Evolutionary conservation across 2,113 vertebrate species (phyloP).

Genomic region (Uria aalge): DNA sequence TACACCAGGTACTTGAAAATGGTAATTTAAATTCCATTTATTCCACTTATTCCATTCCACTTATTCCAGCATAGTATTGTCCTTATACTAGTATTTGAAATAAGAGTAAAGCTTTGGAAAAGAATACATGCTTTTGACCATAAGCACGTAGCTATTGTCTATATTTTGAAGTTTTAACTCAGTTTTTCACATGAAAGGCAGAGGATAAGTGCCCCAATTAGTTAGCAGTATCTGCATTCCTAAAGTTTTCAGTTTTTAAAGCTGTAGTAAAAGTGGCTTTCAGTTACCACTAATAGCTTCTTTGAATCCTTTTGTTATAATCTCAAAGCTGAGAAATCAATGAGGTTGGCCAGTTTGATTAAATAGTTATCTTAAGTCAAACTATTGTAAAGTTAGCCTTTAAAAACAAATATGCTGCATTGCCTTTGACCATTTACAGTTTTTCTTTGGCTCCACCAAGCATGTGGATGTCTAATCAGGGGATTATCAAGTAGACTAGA

Average conservation of each 20-base stretch:
- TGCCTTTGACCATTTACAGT: conserved; percentile 63
- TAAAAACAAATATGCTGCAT: conserved; percentile 64
- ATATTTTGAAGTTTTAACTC: conserved; percentile 3
- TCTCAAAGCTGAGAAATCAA: conserved; percentile 69
- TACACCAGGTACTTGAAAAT: not conserved
- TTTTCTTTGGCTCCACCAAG: conserved; percentile 68
- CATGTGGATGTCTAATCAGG: conserved; percentile 72
- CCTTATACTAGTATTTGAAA: not conserved
- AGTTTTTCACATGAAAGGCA: conserved; percentile 35
- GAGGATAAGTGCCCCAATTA: not conserved
- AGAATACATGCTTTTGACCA: not conserved
- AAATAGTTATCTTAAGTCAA: conserved; percentile 63
- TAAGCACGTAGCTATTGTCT: not conserved
- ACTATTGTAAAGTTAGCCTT: conserved; percentile 66
- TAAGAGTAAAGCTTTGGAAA: not conserved
- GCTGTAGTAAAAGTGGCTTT: conserved; percentile 54
- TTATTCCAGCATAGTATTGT: not conserved
- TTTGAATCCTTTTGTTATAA: conserved; percentile 65
- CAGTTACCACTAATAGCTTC: conserved; percentile 54
- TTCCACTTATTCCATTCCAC: not conserved
- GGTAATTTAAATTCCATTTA: not conserved
- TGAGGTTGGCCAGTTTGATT: conserved; percentile 64
- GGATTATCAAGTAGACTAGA: conserved; percentile 79
- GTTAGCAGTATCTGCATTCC: conserved; percentile 21
- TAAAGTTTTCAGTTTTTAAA: conserved; percentile 16